Evolutionary conservation across 2,888 invertebrate species (phyloP).

Genomic region (Acanthosepion esculentum): DNA sequence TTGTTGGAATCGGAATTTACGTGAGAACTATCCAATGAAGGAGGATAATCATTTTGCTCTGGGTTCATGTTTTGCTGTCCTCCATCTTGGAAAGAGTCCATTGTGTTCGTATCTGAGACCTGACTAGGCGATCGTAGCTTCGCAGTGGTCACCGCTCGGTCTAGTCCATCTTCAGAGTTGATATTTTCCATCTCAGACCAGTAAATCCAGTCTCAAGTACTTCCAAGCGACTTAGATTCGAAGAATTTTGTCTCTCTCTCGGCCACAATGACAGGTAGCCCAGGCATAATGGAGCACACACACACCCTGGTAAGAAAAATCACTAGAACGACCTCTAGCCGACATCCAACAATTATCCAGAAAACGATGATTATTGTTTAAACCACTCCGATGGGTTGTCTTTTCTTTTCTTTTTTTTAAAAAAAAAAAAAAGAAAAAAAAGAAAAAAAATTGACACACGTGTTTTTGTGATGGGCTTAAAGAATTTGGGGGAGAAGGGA

Average conservation of each 20-base stretch:
- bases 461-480: slow-evolving; percentile 61
- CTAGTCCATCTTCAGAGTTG: slow-evolving; percentile 55
- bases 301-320: slow-evolving; percentile 60
- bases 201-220: slow-evolving; percentile 58
- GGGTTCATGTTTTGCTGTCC: slow-evolving; percentile 69
- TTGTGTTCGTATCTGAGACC: slow-evolving; percentile 67
- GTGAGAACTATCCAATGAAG: slow-evolving; percentile 66
- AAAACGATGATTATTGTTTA: slow-evolving; percentile 39
- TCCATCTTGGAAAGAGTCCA: slow-evolving; percentile 74
- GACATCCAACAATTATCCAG: slow-evolving; percentile 48
- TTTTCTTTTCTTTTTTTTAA: background rate
- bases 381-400: slow-evolving; percentile 51
- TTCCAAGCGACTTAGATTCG: slow-evolving; percentile 54
- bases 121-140: slow-evolving; percentile 65
- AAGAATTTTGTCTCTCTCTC: slow-evolving; percentile 59
- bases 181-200: slow-evolving; percentile 61
- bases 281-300: slow-evolving; percentile 63
- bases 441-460: slow-evolving; percentile 62
- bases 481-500: slow-evolving; percentile 64
- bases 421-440: slow-evolving; percentile 25
- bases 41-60: slow-evolving; percentile 65
- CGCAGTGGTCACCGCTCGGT: slow-evolving; percentile 59
- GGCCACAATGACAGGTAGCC: slow-evolving; percentile 64
- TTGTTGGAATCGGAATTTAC: slow-evolving; percentile 70
- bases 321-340: slow-evolving; percentile 51